Base-by-base conservation (phyloP, 2,888 invertebrate species). In the Oeneis ivallda region DNA sequence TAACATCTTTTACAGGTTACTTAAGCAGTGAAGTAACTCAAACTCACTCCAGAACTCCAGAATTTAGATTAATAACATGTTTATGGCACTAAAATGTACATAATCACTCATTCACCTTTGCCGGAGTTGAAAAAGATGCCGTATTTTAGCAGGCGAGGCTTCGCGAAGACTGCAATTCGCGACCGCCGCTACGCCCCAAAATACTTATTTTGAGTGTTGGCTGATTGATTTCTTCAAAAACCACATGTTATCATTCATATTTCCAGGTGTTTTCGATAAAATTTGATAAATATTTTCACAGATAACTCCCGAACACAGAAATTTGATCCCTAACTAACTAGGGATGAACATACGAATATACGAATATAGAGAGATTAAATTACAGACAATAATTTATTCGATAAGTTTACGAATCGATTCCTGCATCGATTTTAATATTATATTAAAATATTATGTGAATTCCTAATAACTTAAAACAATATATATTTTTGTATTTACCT, bases 161-260 rank as follows among this genome's bases (percentile, higher is more conserved):
- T 66, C 65, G 64, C 71, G 70, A 72, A 71, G 64, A 64, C 69
- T 74, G 70, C 69, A 64, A 59, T 68, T 70, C 69, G 70, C 68
- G 69, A 74, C 73, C 73, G 76, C 73, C 65, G 68, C 69, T 52
- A 72, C 71, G 67, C 70, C 70, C 68, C 71, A 39, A 61, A 69
- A 72, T 68, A 71, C 67, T 77, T 85, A 83, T 82, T 80, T 80
- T 69, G 75, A 73, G 69, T 70, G 71, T 68, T 68, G 69, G 66
- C 66, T 73, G 69, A 71, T 72, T 69, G 72, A 76, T 77, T 76
- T 63, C 74, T 62, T 73, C 73, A 75, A 74, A 70, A 79, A 77
- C 78, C 80, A 79, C 82, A 81, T 83, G 82, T 81, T 87, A 87
- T 81, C 85, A 86, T 84, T 86, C 87, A 87, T 85, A 84, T 81